Evolutionary conservation across 2,113 vertebrate genomes (phyloP).

Genomic region (Larimichthys polyactis): DNA sequence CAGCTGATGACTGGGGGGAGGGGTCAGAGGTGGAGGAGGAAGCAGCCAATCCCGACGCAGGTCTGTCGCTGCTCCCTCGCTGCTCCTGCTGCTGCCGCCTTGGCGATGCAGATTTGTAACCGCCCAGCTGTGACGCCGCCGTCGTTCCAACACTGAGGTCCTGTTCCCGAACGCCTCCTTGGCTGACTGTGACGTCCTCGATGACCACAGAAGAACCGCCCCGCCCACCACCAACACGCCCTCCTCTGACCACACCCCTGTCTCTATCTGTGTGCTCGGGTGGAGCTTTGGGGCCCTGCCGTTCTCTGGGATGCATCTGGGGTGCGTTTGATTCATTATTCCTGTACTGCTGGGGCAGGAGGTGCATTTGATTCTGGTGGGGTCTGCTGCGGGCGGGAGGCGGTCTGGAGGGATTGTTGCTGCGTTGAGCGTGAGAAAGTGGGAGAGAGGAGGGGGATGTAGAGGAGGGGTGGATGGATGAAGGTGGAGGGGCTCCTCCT

Average conservation of each 20-base stretch:
- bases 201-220: conserved; percentile 55
- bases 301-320: conserved; percentile 51
- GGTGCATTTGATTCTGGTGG: conserved; percentile 44
- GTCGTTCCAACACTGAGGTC: conserved; percentile 15
- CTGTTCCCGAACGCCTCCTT: conserved; percentile 57
- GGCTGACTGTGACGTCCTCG: conserved; percentile 57
- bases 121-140: background rate
- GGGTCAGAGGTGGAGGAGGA: conserved; percentile 54
- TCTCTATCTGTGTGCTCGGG: conserved; percentile 38
- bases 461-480: conserved; percentile 39
- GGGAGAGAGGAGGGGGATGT: conserved; percentile 21
- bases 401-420: conserved; percentile 49
- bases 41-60: conserved; percentile 48
- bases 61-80: background rate
- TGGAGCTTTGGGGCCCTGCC: conserved; percentile 38
- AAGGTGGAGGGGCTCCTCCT: conserved; percentile 55
- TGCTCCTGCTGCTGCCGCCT: conserved; percentile 70
- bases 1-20: conserved; percentile 26
- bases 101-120: conserved; percentile 69
- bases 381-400: conserved; percentile 67
- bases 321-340: conserved; percentile 54
- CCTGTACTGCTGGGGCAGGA: conserved; percentile 59
- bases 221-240: conserved; percentile 14
- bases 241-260: conserved; percentile 26
- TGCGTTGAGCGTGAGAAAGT: conserved; percentile 27